Evolutionary conservation across 2,113 vertebrate genomes (phyloP).

Genomic region (Dicrurus megarhynchus): DNA sequence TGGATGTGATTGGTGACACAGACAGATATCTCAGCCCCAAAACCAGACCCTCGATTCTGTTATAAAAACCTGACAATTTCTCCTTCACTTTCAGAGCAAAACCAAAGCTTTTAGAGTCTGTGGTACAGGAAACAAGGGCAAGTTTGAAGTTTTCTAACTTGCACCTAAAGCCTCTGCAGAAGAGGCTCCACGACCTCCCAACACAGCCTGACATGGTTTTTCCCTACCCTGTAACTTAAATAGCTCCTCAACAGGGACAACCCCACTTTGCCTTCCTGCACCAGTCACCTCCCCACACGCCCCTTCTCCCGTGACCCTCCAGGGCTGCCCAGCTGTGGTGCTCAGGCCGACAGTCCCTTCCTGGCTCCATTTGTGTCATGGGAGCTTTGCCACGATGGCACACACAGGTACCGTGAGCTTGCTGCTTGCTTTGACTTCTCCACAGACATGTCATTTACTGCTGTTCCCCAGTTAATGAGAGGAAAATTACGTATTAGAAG

Average conservation of each 20-base stretch:
- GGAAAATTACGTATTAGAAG: background rate
- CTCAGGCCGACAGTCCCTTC: accelerated
- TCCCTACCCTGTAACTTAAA: too few relatives aligned
- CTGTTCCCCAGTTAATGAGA: background rate
- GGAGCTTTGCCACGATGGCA: background rate
- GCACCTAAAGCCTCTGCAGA: background rate
- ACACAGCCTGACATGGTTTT: accelerated
- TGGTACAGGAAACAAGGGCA: background rate
- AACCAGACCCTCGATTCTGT: background rate
- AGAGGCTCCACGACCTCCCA: background rate
- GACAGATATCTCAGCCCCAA: background rate
- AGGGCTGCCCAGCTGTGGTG: accelerated
- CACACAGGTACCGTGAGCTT: accelerated
- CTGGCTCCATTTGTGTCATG: accelerated
- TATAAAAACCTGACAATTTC: background rate
- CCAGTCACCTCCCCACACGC: accelerated
- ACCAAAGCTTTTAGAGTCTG: background rate
- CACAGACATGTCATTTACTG: background rate
- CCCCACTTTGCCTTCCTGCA: background rate
- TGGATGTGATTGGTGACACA: background rate
- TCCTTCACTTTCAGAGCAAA: background rate
- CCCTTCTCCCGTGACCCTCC: background rate
- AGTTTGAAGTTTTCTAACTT: background rate
- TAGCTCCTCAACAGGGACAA: background rate
- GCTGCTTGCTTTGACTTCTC: background rate